Conservation (phyloP, 1,140 invertebrate genomes). For the Megalonaias nervosa region DNA sequence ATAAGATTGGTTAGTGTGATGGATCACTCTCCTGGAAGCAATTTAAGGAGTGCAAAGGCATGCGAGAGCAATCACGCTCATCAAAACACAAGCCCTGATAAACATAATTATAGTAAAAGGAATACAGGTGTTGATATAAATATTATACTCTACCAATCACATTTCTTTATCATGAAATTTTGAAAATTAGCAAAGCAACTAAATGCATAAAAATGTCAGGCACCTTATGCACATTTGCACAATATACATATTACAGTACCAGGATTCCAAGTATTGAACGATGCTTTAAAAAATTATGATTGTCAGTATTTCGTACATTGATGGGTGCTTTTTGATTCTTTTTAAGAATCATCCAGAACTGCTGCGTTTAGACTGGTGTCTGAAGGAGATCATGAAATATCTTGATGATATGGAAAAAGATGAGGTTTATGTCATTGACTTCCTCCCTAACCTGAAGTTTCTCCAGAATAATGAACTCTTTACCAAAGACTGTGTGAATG, state of each 20-base stretch:
- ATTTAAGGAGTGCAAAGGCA: too few species aligned
- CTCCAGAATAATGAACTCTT: constrained; percentile 25
- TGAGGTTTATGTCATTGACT: constrained; percentile 18
- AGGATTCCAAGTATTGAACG: neutral
- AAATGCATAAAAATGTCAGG: neutral
- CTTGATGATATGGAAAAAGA: neutral
- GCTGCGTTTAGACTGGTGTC: constrained; percentile 16
- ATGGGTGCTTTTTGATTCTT: neutral
- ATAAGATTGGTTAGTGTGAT: too few species aligned
- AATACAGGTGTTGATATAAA: too few species aligned
- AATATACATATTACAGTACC: neutral
- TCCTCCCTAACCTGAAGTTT: constrained; percentile 34
- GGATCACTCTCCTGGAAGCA: too few species aligned
- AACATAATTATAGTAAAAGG: too few species aligned
- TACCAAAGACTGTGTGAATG: constrained; percentile 30
- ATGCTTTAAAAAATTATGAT: neutral
- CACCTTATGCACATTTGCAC: neutral
- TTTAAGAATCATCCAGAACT: constrained; percentile 18
- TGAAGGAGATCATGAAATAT: constrained; percentile 10
- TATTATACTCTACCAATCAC: too few species aligned
- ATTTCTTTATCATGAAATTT: too few species aligned
- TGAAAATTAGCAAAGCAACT: neutral
- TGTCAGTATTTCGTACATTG: neutral
- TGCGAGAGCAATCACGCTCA: too few species aligned
- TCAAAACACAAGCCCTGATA: too few species aligned